phyloP scores from a whole-genome alignment of 2,797 vertebrate genomes.

The Alfaro cultratus region DNA sequence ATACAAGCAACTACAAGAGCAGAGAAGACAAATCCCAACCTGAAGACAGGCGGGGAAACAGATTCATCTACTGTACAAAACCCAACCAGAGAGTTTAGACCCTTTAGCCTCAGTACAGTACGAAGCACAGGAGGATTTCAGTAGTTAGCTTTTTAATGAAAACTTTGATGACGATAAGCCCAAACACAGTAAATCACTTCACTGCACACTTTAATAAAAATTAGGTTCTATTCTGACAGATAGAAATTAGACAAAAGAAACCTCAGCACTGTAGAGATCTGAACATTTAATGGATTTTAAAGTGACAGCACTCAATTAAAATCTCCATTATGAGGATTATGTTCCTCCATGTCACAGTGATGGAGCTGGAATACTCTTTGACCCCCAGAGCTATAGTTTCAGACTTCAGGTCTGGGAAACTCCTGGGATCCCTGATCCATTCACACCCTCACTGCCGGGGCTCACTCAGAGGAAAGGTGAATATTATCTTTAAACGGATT shows the following conservation, averaged over 20 bases:
- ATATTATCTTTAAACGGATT: constrained; percentile 32
- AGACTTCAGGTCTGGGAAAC: constrained; percentile 49
- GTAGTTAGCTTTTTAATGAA: not conserved
- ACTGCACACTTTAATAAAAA: not conserved
- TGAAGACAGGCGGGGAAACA: not conserved
- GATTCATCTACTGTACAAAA: not conserved
- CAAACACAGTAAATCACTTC: not conserved
- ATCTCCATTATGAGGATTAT: constrained; percentile 47
- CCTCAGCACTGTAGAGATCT: constrained; percentile 43
- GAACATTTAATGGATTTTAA: constrained; percentile 27
- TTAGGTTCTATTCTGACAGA: constrained; percentile 19
- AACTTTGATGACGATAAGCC: not conserved
- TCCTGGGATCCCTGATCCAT: constrained; percentile 57
- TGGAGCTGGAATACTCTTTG: constrained; percentile 53
- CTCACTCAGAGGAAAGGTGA: constrained; percentile 35
- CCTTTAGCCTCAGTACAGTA: not conserved
- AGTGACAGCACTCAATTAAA: constrained; percentile 54
- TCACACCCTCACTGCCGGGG: constrained; percentile 9
- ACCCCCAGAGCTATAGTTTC: constrained; percentile 55
- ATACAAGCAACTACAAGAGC: not conserved
- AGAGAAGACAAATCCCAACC: not conserved
- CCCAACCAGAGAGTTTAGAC: not conserved
- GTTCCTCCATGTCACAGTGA: constrained; percentile 49
- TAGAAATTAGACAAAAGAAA: constrained; percentile 8
- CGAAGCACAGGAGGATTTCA: not conserved